A percentile compares a stretch with the other conserved stretches of the same genome.
Conservation (phyloP, 37 sponge, comb jelly and placozoan species). For the Corticium candelabrum region DNA sequence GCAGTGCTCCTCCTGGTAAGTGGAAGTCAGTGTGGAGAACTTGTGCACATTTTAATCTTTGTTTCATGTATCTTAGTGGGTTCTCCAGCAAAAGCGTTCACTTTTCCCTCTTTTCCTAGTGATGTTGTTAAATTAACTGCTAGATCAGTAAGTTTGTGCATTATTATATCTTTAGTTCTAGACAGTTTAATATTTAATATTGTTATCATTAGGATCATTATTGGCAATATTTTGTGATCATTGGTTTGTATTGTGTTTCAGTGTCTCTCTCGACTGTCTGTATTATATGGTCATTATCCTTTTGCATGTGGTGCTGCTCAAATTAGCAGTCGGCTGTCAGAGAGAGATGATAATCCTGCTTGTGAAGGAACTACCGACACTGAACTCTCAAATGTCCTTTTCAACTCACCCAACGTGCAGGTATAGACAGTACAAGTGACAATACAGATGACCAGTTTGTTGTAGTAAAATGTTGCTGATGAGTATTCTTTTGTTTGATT, state of each 20-base stretch:
- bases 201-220: not conserved
- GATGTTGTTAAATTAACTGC: constrained; percentile 9
- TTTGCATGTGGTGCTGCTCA: constrained; percentile 70
- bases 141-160: constrained; percentile 6
- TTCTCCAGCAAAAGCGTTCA: not conserved
- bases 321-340: constrained; percentile 40
- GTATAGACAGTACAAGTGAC: constrained; percentile 31
- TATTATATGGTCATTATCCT: constrained; percentile 71
- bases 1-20: constrained; percentile 1
- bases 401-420: constrained; percentile 62
- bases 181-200: not conserved
- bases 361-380: constrained; percentile 32
- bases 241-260: no score
- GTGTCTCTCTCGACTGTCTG: constrained; percentile 58
- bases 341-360: constrained; percentile 46
- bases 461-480: no score
- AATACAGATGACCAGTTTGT: no score
- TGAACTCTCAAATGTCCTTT: constrained; percentile 18
- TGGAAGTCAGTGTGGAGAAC: no score
- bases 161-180: not conserved
- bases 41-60: no score
- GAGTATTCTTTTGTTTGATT: no score
- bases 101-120: not conserved
- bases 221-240: not conserved
- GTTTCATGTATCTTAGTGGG: not conserved